Conservation (phyloP, 2,797 vertebrate genomes). For the Tolypeutes matacus region DNA sequence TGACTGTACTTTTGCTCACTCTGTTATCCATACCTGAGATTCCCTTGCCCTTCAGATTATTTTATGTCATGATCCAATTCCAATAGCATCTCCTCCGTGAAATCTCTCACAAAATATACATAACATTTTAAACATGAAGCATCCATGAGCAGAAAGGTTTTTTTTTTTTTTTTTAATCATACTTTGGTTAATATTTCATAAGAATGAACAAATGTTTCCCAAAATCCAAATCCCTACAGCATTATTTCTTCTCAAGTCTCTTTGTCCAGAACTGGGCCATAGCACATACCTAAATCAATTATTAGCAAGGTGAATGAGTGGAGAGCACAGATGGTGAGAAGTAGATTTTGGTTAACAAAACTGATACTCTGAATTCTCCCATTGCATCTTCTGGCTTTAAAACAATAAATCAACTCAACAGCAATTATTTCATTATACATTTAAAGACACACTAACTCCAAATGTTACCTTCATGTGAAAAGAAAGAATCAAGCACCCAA, state of each 20-base stretch:
- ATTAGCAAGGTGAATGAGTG: not conserved
- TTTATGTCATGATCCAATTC: not conserved
- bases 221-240: not conserved
- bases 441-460: not conserved
- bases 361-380: not conserved
- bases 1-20: not conserved
- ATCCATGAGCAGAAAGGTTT: not conserved
- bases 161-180: too few species aligned
- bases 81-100: not conserved
- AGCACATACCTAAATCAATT: not conserved
- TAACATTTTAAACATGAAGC: not conserved
- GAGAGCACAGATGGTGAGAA: not conserved
- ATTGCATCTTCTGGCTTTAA: constrained; percentile 4
- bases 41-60: not conserved
- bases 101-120: not conserved
- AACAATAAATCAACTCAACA: not conserved
- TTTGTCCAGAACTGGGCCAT: not conserved
- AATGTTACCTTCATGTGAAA: not conserved
- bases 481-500: not conserved
- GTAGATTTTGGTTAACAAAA: constrained; percentile 1
- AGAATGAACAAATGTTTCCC: not conserved
- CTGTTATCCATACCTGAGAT: not conserved
- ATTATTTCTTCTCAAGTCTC: not conserved
- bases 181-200: not conserved
- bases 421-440: not conserved